phyloP scores from a whole-genome alignment of 1,140 invertebrate genomes.

The Anadara kagoshimensis region DNA sequence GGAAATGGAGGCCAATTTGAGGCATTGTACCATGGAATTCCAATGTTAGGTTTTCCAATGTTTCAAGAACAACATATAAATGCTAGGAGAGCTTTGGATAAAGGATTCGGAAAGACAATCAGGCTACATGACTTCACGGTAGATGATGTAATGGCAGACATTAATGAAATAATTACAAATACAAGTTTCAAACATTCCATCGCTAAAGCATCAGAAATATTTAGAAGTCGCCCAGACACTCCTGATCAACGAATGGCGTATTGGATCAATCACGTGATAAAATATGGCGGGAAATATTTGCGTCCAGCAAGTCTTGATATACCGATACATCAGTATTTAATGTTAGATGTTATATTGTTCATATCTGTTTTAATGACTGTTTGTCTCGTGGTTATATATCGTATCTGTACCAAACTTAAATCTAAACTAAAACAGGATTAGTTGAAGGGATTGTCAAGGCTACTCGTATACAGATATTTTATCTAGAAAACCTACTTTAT shows the following conservation, averaged over 20 bases:
- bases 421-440: no score
- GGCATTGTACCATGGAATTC: constrained; percentile 54
- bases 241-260: constrained; percentile 47
- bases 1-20: constrained; percentile 53
- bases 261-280: constrained; percentile 58
- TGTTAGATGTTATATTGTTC: constrained; percentile 52
- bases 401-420: no score
- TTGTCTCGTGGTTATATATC: no score
- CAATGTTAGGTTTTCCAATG: constrained; percentile 80
- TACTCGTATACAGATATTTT: no score
- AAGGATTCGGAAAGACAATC: constrained; percentile 41
- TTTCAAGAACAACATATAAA: constrained; percentile 80
- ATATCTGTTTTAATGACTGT: no score
- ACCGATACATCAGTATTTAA: constrained; percentile 52
- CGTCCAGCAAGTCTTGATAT: constrained; percentile 44
- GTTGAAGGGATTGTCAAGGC: no score
- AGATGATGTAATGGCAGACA: constrained; percentile 26
- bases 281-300: constrained; percentile 56
- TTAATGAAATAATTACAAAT: constrained; percentile 45
- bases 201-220: constrained; percentile 48
- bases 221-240: constrained; percentile 41
- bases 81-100: constrained; percentile 35
- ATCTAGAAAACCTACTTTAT: no score
- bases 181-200: constrained; percentile 46
- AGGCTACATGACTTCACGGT: constrained; percentile 22